phyloP scores from a whole-genome alignment of 2,113 vertebrate genomes.

The Neofelis nebulosa region DNA sequence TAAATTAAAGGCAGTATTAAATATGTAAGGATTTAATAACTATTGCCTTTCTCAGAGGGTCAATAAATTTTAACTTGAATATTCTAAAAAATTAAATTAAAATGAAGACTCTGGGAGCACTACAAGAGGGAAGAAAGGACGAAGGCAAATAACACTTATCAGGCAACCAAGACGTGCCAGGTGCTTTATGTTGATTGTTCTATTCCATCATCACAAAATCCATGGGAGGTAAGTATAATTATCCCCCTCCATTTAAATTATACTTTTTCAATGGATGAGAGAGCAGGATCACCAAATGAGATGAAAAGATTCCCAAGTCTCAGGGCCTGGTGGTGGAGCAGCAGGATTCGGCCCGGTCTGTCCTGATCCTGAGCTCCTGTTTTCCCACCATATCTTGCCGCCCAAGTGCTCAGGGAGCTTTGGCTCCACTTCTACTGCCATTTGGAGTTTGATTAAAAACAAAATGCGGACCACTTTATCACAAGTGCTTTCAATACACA shows the following conservation, averaged over 20 bases:
- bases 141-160: neutral
- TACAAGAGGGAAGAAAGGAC: neutral
- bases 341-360: neutral
- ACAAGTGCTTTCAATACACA: conserved; percentile 52
- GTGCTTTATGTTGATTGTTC: neutral
- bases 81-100: neutral
- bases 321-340: rapidly evolving
- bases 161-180: neutral
- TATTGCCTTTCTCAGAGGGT: neutral
- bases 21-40: neutral
- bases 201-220: neutral
- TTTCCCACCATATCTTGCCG: conserved; percentile 29
- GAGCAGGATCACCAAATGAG: neutral
- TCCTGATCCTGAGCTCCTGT: neutral
- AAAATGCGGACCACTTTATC: conserved; percentile 61
- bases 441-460: conserved; percentile 78
- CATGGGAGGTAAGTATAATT: neutral
- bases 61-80: neutral
- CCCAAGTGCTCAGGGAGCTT: conserved; percentile 25
- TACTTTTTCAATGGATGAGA: neutral
- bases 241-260: neutral
- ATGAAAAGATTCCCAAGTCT: neutral
- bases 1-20: neutral
- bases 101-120: neutral
- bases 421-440: conserved; percentile 63